These are phyloP conservation scores for Creontiades dilutus DNA, from an alignment of 2,888 invertebrate genomes.

Conservation along the genomic window DNA sequence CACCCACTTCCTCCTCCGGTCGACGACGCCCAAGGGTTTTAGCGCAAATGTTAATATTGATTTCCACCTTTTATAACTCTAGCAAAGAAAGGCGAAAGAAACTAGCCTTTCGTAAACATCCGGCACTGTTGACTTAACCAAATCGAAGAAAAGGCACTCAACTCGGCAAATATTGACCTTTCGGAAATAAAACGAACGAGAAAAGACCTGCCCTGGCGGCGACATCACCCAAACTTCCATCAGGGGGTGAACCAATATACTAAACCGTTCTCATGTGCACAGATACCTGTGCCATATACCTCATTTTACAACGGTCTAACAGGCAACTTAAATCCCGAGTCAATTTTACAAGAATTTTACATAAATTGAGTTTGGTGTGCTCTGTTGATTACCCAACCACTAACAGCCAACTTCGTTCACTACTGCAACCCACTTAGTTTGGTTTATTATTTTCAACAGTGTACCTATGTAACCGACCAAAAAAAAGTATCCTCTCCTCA, in stretches of 20 bases:
- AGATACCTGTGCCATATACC: background rate
- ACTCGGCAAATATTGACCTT: constrained; percentile 55
- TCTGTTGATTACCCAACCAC: too few relatives aligned
- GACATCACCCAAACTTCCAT: constrained; percentile 28
- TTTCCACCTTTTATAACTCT: constrained; percentile 68
- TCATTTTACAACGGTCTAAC: background rate
- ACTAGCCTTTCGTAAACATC: constrained; percentile 67
- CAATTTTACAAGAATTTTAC: too few relatives aligned
- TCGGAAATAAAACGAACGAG: constrained; percentile 21
- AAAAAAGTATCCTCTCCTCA: too few relatives aligned
- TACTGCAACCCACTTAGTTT: too few relatives aligned
- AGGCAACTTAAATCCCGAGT: background rate
- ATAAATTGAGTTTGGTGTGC: too few relatives aligned
- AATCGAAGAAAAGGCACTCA: constrained; percentile 66
- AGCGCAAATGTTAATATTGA: constrained; percentile 69
- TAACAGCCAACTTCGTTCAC: too few relatives aligned
- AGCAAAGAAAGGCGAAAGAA: constrained; percentile 61
- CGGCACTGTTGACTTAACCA: constrained; percentile 65
- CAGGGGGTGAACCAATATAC: constrained; percentile 13
- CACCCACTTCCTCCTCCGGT: background rate
- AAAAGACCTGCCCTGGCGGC: constrained; percentile 17
- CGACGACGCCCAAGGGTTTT: constrained; percentile 33
- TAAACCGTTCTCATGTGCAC: constrained; percentile 12
- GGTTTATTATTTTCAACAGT: too few relatives aligned
- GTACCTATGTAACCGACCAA: too few relatives aligned